These are phyloP conservation scores for Anagyrus pseudococci DNA, from an alignment of 2,888 invertebrate genomes.

Conservation along the genomic window DNA sequence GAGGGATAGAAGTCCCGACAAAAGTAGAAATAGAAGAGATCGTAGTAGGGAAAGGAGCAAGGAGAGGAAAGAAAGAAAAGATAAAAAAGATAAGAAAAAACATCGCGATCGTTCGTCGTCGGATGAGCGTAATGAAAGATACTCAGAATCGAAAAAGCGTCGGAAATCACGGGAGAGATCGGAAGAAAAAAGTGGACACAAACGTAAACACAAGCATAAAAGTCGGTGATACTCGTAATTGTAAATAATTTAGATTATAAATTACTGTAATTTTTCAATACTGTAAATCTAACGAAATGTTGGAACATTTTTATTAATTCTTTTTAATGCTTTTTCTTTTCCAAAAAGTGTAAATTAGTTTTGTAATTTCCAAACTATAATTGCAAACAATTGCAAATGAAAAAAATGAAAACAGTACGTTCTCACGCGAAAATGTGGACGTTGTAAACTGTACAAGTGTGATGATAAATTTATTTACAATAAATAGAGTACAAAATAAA, in stretches of 20 bases:
- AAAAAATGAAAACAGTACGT: no score
- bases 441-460: conserved; percentile 1
- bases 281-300: no score
- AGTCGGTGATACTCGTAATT: conserved; percentile 6
- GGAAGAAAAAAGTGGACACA: conserved; percentile 15
- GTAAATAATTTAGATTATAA: no score
- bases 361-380: no score
- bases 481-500: conserved; percentile 34
- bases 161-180: conserved; percentile 30
- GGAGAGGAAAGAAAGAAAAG: not conserved
- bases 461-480: conserved; percentile 27
- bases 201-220: conserved; percentile 25
- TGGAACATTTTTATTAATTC: no score
- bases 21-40: conserved; percentile 30
- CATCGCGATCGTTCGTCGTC: conserved; percentile 9
- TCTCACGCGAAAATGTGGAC: no score
- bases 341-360: no score
- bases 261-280: no score
- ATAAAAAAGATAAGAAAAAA: not conserved
- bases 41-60: conserved; percentile 8
- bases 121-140: conserved; percentile 19
- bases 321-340: no score
- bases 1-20: no score
- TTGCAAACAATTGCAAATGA: not conserved
- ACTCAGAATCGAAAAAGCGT: conserved; percentile 27